Base-by-base conservation (phyloP, 1,140 invertebrate genomes). In the Lepidurus packardi region DNA sequence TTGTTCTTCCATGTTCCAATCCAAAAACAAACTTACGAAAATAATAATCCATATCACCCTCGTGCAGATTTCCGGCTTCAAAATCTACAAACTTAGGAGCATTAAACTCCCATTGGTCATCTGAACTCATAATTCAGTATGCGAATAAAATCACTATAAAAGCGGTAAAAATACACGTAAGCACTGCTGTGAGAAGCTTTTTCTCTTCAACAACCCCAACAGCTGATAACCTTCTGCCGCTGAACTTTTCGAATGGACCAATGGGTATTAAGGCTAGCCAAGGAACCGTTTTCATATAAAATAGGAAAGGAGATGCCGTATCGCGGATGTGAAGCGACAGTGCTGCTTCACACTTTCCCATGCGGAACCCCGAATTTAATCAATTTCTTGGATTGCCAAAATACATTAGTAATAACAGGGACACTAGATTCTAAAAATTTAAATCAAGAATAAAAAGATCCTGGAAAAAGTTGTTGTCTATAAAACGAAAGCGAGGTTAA, bases 1-100 rank as follows among this genome's bases (percentile, higher is more conserved):
- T 65, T 65, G 13, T 47, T 47, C 45, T 16, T n/a, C 13, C 0
- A n/a, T n/a, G n/a, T 7, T 6, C 16, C 6, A n/a, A 7, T 47
- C 10, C 45, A n/a, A 21, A 65, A 16, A n/a, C 21, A 65, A 7
- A 65, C 53, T 11, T 65, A 65, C 53, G n/a, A 16, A 65, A 65
- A 65, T 65, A 65, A 65, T 65, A 21, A 16, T 65, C 53, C 13
- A 21, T 8, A 16, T 65, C n/a, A 0, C 53, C 53, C 53, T n/a
- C 21, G 53, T 65, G 8, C 1, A 65, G 53, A 16, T 65, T 21
- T n/a, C 9, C 53, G 21, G 53, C 53, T 16, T 65, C 53, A 16
- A 65, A 65, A 16, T 65, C 53, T 16, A 65, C 53, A 65, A 65
- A 65, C 21, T 65, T 65, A n/a, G 53, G 53, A 9, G 53, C 53